phyloP scores from a whole-genome alignment of 1,140 invertebrate genomes.

The Drosophila pachea region DNA sequence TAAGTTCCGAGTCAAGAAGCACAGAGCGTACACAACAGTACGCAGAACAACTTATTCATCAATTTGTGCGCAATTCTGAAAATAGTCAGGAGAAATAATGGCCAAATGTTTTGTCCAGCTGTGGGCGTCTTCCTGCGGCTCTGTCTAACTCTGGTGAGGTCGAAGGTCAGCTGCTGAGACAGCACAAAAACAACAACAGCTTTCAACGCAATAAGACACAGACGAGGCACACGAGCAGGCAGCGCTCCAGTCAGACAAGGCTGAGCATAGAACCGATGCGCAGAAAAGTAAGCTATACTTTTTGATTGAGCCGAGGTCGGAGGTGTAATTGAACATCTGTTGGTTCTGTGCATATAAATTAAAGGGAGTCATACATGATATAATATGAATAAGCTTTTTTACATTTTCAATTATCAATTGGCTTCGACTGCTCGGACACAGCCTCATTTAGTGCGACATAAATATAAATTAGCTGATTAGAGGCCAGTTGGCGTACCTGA shows the following conservation, averaged over 20 bases:
- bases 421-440: too few species aligned
- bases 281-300: neutral
- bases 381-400: too few species aligned
- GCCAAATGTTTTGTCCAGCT: slow-evolving; percentile 27
- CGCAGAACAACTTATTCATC: slow-evolving; percentile 56
- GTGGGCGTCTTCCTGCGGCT: slow-evolving; percentile 9
- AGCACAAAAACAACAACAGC: slow-evolving; percentile 39
- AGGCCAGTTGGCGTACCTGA: slow-evolving; percentile 3
- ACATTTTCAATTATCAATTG: too few species aligned
- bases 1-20: slow-evolving; percentile 47
- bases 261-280: neutral
- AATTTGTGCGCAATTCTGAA: slow-evolving; percentile 56
- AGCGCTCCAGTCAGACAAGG: too few species aligned
- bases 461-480: slow-evolving; percentile 21
- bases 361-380: too few species aligned
- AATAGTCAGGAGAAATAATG: slow-evolving; percentile 52
- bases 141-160: slow-evolving; percentile 1
- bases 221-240: slow-evolving; percentile 4
- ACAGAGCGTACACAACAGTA: slow-evolving; percentile 12
- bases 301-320: neutral
- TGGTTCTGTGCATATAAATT: too few species aligned
- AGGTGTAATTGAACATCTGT: too few species aligned
- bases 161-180: slow-evolving; percentile 45
- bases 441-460: neutral
- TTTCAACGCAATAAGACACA: slow-evolving; percentile 33